A percentile compares a stretch with the other conserved stretches of the same genome.
These are phyloP conservation scores for Archocentrus centrarchus DNA, from an alignment of 2,113 vertebrate genomes.

Conservation along the genomic window DNA sequence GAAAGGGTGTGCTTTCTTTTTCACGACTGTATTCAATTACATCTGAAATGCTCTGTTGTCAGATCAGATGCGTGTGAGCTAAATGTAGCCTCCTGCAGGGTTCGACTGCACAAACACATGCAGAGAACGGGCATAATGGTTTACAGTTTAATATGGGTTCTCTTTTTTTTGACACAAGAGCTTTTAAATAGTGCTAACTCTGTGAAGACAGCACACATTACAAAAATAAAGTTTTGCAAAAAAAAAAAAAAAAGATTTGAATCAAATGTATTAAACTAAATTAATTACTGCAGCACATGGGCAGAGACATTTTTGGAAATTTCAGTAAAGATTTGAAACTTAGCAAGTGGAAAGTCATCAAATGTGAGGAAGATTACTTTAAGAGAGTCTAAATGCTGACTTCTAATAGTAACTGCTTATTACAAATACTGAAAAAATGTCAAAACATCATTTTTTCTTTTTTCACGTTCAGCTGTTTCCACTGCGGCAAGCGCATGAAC, in stretches of 20 bases:
- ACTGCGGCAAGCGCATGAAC: conserved; percentile 82
- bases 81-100: background rate
- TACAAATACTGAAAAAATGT: background rate
- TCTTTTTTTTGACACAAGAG: background rate
- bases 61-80: background rate
- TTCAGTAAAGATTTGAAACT: background rate
- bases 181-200: background rate
- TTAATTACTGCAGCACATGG: background rate
- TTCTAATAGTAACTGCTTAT: background rate
- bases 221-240: background rate
- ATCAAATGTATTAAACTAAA: background rate
- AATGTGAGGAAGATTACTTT: background rate
- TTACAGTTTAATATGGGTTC: background rate
- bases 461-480: conserved; percentile 88
- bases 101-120: background rate
- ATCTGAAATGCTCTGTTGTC: too few relatives aligned
- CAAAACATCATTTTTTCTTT: conserved; percentile 87
- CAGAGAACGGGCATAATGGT: background rate
- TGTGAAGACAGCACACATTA: background rate
- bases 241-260: background rate
- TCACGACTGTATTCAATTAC: too few relatives aligned
- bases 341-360: background rate
- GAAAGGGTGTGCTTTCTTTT: too few relatives aligned
- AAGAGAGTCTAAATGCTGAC: background rate
- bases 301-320: background rate